Evolutionary conservation across 2,797 vertebrate genomes (phyloP).

Genomic region (Melanogrammus aeglefinus): DNA sequence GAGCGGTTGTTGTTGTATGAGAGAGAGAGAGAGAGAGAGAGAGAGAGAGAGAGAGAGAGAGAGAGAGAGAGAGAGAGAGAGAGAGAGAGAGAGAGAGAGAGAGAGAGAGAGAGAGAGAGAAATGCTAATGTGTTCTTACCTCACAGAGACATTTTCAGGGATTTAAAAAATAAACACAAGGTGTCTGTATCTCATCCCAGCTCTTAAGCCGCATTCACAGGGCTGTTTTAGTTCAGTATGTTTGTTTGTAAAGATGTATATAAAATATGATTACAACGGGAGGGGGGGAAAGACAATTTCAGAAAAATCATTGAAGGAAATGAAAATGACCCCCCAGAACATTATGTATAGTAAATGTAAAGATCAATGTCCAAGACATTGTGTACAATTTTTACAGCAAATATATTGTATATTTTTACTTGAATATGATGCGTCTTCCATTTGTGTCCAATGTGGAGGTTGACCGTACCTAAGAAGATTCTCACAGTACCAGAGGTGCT

Average conservation of each 20-base stretch:
- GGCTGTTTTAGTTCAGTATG: conserved; percentile 50
- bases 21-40: conserved; percentile 40
- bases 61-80: conserved; percentile 37
- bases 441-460: conserved; percentile 26
- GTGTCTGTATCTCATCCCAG: conserved; percentile 57
- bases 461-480: not conserved
- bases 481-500: not conserved
- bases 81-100: too few species aligned
- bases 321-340: conserved; percentile 59
- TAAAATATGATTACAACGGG: conserved; percentile 45
- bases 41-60: conserved; percentile 41
- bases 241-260: conserved; percentile 67
- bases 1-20: conserved; percentile 41
- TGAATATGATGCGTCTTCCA: conserved; percentile 39
- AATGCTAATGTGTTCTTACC: conserved; percentile 66
- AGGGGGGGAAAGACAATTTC: conserved; percentile 41
- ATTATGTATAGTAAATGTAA: conserved; percentile 65
- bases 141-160: conserved; percentile 72
- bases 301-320: conserved; percentile 65
- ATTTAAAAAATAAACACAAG: conserved; percentile 48
- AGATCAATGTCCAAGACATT: conserved; percentile 70
- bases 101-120: conserved; percentile 38
- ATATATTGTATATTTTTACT: conserved; percentile 79
- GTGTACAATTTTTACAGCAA: conserved; percentile 73
- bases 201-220: conserved; percentile 60